Evolutionary conservation across 2,113 vertebrate species (phyloP), one percentile per base, ranked within the genome.

Genomic region (Prolemur simus): DNA sequence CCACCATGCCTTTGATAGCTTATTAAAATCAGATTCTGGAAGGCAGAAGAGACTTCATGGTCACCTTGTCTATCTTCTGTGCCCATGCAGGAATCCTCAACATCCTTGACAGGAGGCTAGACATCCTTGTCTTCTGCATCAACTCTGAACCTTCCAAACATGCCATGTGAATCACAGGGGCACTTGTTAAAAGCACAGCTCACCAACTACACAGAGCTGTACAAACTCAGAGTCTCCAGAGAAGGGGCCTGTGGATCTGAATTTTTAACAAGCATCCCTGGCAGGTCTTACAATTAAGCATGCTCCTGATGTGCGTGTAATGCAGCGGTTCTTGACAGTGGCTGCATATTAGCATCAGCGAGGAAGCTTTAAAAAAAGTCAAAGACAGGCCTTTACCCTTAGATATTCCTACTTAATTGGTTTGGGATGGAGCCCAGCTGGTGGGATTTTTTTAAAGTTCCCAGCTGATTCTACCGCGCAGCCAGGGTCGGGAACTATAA

Each of bases 361-460:
- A 58, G 84, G 52, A 96, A 66, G 87, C 68, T 82, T 96, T 87
- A 60, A 45, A 89, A 94, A 88, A 74, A 77, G 85, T 87, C 81
- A 77, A 11, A 92, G 81, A 49, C 66, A 85, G 52, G 52, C 54
- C 80, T 91, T 93, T 74, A 42, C 32, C 90, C 71, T 58, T 64
- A 95, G 45, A 77, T 47, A 86, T 81, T 71, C 87, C 85, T 64
- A 94, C 73, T 96, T 96, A 90, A 96, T 73, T 87, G 66, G 45
- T 86, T 66, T 81, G 95, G 90, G 87, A 93, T 52, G 13, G 45
- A 94, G 69, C 64, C 90, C 58, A 90, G 74, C 63, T 8, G 32
- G 78, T 92, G 69, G 54, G n/a, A 84, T 87, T 94, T 80, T 88
- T 71, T 69, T 85, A 80, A 96, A 92, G 84, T 45, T 81, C 66